Evolutionary conservation across 2,797 vertebrate species (phyloP), one percentile per base, ranked within the genome.

Genomic region (Cottoperca gobio): DNA sequence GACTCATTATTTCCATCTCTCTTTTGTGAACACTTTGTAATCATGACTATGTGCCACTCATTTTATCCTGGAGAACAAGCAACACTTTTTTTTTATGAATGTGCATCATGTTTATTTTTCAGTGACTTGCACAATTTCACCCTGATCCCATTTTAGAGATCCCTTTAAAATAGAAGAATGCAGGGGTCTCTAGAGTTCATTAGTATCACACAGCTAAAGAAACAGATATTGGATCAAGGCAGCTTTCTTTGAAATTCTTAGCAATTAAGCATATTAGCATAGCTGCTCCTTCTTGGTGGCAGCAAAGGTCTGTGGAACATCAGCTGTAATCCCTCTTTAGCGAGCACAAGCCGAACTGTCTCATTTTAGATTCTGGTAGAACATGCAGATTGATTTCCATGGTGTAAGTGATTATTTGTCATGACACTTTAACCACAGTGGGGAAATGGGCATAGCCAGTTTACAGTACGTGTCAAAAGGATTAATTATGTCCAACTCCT

Each of bases 1-100:
- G 52, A 69, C 72, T 88, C 74, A 76, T 83, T 86, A 81, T 86
- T 66, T 28, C 59, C 7, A 8, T 61, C 55, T 79, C 28, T 43
- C 65, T 76, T 52, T 71, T 75, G 61, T 69, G 35, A 48, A 40
- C 57, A 63, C 62, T 72, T 70, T 80, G 31, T 85, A 84, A 67
- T 66, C 42, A 53, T 40, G 10, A 39, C 60, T 54, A 16, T 70
- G 67, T 46, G 31, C 42, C 28, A 31, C 58, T 71, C 35, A 19
- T 79, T 85, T 75, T 59, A 48, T 61, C 37, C 52, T 67, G 35
- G 55, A 78, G 48, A 75, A 78, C 57, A 76, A 78, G 35, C 58
- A 72, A 60, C 40, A 60, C 8, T 33, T 33, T 68, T 81, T 76
- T 74, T 60, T 70, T 33, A 69, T 81, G 64, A 86, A 85, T 76